A percentile compares a stretch with the other conserved stretches of the same genome.
Evolutionary conservation across 2,797 vertebrate species (phyloP).

Genomic region (Amniataba percoides): DNA sequence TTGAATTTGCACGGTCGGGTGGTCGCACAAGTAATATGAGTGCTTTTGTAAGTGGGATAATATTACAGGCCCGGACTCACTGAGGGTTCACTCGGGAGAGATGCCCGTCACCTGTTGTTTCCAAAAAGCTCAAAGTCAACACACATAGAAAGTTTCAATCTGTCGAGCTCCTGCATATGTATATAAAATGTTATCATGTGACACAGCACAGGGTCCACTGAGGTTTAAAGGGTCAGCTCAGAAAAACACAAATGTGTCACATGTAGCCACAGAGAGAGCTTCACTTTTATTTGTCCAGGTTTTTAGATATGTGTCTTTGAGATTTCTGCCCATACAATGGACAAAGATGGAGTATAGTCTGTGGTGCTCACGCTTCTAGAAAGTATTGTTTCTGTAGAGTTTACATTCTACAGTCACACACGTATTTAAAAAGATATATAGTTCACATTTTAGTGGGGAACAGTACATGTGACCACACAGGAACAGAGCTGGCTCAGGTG

Average conservation of each 20-base stretch:
- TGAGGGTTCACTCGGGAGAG: constrained; percentile 27
- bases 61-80: constrained; percentile 50
- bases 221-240: constrained; percentile 23
- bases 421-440: not conserved
- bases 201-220: not conserved
- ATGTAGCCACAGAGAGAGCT: not conserved
- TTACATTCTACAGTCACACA: not conserved
- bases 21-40: constrained; percentile 64
- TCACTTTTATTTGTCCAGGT: not conserved
- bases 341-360: too few species aligned
- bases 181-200: constrained; percentile 12
- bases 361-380: not conserved
- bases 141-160: not conserved
- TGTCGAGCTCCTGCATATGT: not conserved
- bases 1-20: constrained; percentile 71
- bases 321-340: not conserved
- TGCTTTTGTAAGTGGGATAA: constrained; percentile 59
- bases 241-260: not conserved
- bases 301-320: too few species aligned
- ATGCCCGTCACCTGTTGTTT: constrained; percentile 21
- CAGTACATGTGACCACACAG: not conserved
- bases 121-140: constrained; percentile 12
- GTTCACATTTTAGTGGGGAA: too few species aligned
- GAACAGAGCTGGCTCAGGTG: too few species aligned
- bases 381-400: not conserved